Evolutionary conservation across 2,797 vertebrate genomes (phyloP).

Genomic region (Knipowitschia caucasica): DNA sequence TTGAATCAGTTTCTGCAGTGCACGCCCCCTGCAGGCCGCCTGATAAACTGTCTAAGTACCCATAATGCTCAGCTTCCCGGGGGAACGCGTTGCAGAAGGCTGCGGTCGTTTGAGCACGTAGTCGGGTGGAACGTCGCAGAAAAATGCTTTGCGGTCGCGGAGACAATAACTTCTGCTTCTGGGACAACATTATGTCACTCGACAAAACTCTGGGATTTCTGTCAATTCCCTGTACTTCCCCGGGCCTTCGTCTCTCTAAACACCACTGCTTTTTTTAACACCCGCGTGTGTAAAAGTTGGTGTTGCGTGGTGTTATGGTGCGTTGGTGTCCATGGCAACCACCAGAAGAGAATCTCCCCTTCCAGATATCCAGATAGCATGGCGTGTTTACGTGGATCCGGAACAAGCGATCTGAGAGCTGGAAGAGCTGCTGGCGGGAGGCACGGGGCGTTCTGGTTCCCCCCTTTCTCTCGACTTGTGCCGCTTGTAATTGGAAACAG

Average conservation of each 20-base stretch:
- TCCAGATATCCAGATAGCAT: slow-evolving; percentile 54
- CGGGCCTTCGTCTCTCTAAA: slow-evolving; percentile 29
- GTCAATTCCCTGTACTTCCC: slow-evolving; percentile 29
- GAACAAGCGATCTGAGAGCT: slow-evolving; percentile 48
- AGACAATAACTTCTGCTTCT: slow-evolving; percentile 56
- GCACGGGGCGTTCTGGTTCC: slow-evolving; percentile 50
- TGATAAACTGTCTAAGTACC: slow-evolving; percentile 16
- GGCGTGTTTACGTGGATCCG: slow-evolving; percentile 48
- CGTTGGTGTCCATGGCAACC: slow-evolving; percentile 24
- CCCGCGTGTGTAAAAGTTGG: slow-evolving; percentile 16
- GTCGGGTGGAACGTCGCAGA: slow-evolving; percentile 40
- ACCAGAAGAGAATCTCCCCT: slow-evolving; percentile 14
- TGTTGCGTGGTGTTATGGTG: slow-evolving; percentile 12
- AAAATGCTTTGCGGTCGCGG: slow-evolving; percentile 53
- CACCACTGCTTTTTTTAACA: slow-evolving; percentile 26
- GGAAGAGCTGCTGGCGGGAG: slow-evolving; percentile 47
- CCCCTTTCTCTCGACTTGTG: slow-evolving; percentile 42
- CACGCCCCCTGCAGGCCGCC: slow-evolving; percentile 7
- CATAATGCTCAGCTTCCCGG: slow-evolving; percentile 27
- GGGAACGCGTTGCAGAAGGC: slow-evolving; percentile 29
- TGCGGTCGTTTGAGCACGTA: slow-evolving; percentile 52
- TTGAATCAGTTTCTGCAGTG: slow-evolving; percentile 34
- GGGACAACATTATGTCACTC: slow-evolving; percentile 51
- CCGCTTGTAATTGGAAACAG: slow-evolving; percentile 70
- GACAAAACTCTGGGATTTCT: slow-evolving; percentile 48